phyloP scores from a whole-genome alignment of 2,888 invertebrate species.

The Diaprepes abbreviatus region DNA sequence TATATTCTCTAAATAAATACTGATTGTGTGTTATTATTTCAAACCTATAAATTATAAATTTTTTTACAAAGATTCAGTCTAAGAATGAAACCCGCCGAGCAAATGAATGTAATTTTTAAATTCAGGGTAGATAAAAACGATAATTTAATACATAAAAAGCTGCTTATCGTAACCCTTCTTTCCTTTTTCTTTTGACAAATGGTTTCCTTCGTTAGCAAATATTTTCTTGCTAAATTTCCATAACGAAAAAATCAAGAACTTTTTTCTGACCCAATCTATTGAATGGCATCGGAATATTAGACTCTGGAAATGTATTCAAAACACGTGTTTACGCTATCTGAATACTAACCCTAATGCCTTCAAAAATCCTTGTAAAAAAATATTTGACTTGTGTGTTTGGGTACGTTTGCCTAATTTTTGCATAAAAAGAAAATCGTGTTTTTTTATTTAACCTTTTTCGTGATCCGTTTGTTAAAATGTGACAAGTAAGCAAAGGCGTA shows the following conservation, averaged over 20 bases:
- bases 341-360: not conserved
- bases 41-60: no score
- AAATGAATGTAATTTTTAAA: no score
- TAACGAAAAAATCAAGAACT: not conserved
- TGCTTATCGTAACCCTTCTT: no score
- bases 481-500: not conserved
- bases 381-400: constrained; percentile 19
- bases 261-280: not conserved
- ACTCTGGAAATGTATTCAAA: constrained; percentile 18
- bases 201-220: not conserved
- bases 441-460: constrained; percentile 19
- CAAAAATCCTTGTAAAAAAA: not conserved
- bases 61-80: no score
- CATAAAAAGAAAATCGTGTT: constrained; percentile 8
- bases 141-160: no score
- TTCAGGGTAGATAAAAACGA: no score
- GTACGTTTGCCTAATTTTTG: constrained; percentile 12
- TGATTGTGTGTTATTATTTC: no score
- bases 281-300: not conserved
- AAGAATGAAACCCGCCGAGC: no score
- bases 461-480: not conserved
- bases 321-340: constrained; percentile 13
- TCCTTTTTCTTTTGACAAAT: no score
- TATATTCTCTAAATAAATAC: no score
- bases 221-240: not conserved